Base-by-base conservation (phyloP, 2,797 vertebrate genomes). In the Cossypha niveicapilla region DNA sequence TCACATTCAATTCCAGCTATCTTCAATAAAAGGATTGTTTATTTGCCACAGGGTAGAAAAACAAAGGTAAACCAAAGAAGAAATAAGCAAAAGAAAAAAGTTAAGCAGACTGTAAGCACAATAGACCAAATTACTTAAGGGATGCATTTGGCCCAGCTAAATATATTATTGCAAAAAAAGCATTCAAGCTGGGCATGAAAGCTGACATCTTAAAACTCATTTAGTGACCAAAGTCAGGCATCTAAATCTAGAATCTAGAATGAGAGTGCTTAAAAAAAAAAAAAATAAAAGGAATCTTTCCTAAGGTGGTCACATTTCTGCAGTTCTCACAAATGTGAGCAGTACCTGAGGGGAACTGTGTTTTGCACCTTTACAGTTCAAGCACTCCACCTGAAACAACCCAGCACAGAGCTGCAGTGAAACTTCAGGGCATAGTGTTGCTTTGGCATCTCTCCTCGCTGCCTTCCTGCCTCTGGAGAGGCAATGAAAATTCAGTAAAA, bases 1-100 rank as follows among this genome's bases (percentile, higher is more conserved):
- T 95, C 91, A 92, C 92, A 96, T 94, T 94, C 95, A 93, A 85
- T 96, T 94, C 86, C 68, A 92, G 37, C 58, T 96, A 82, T 96
- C 91, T 88, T 95, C 95, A 94, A 96, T 94, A 96, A 96, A 94
- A 91, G 57, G 57, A 94, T 81, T 91, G 75, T 96, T 95, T 95
- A 85, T 93, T 96, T 94, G 73, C 93, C 72, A 85, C 75, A 80
- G 89, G 95, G 76, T 71, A 94, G 67, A 68, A 91, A 94, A 96
- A 44, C 72, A 91, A 86, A 96, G 80, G 86, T 90, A 91, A 94
- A 79, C 48, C 60, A 80, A 93, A 86, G 73, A 87, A 88, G 58
- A 89, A 89, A 85, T 89, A 88, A 93, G 89, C 19, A 82, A 45
- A 92, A 89, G 88, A 92, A 39, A 90, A 70, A 92, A 93, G 72